Conservation (phyloP, 2,797 vertebrate genomes). For the Apogon talboti region DNA sequence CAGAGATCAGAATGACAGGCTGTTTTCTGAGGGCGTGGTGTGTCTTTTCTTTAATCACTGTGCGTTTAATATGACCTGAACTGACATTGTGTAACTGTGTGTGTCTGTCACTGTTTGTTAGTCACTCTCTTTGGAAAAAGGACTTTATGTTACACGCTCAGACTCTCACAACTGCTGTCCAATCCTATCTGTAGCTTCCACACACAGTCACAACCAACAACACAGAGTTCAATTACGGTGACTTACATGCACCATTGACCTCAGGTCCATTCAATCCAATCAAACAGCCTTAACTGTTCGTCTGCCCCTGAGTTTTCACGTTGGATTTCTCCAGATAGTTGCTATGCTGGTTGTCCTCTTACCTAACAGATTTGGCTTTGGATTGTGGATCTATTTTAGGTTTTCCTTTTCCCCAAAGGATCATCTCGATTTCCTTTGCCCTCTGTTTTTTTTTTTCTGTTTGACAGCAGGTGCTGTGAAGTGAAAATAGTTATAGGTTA, state of each 20-base stretch:
- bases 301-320: constrained; percentile 25
- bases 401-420: constrained; percentile 2
- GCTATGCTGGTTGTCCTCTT: constrained; percentile 25
- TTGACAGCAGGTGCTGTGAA: constrained; percentile 28
- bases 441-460: neutral
- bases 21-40: constrained; percentile 6
- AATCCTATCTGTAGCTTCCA: constrained; percentile 20
- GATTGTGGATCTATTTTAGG: constrained; percentile 5
- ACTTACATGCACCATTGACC: constrained; percentile 27
- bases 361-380: constrained; percentile 17
- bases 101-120: constrained; percentile 22
- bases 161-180: neutral
- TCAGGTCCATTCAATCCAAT: constrained; percentile 16
- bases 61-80: constrained; percentile 24
- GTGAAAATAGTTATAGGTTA: constrained; percentile 15
- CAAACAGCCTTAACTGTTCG: constrained; percentile 8
- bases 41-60: constrained; percentile 20
- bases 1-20: constrained; percentile 1
- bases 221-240: constrained; percentile 24
- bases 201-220: neutral
- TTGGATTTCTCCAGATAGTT: constrained; percentile 26
- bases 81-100: constrained; percentile 13
- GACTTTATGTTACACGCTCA: constrained; percentile 27
- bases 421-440: neutral
- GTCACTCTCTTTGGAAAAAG: constrained; percentile 23